Conservation (phyloP, 1,140 invertebrate genomes). For the Drosophila pseudoobscura region DNA sequence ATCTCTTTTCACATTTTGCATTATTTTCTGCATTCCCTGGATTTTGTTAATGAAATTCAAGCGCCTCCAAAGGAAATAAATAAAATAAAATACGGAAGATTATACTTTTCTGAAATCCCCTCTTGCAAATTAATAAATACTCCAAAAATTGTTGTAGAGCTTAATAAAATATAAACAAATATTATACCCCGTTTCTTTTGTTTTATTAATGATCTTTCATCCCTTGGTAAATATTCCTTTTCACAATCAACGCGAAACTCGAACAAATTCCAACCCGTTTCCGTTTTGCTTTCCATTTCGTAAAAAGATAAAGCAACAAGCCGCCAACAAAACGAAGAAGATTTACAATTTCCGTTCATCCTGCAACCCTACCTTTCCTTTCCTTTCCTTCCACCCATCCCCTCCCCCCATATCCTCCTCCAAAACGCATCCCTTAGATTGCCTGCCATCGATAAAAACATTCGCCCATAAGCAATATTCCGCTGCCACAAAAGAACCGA, state of each 20-base stretch:
- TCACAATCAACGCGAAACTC: neutral
- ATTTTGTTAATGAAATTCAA: no score
- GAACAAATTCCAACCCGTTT: neutral
- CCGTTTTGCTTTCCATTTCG: neutral
- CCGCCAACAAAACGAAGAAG: constrained; percentile 50
- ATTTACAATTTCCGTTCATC: constrained; percentile 71
- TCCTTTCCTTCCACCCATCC: constrained; percentile 9
- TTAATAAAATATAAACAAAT: no score
- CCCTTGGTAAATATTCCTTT: constrained; percentile 5
- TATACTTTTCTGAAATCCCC: no score
- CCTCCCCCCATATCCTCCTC: neutral
- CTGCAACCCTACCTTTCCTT: constrained; percentile 14
- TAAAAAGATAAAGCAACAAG: constrained; percentile 41
- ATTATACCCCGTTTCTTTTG: no score
- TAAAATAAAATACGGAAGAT: no score
- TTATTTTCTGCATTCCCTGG: no score
- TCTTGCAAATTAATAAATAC: no score
- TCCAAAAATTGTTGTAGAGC: no score
- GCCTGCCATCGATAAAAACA: constrained; percentile 61
- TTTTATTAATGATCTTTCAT: neutral
- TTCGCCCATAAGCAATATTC: constrained; percentile 60
- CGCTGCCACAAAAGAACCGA: constrained; percentile 31
- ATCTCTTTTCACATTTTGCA: no score
- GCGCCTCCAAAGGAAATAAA: no score
- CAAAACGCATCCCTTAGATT: constrained; percentile 38